phyloP scores from a whole-genome alignment of 64 coral and sea anemone species.

The Montipora capricornis region DNA sequence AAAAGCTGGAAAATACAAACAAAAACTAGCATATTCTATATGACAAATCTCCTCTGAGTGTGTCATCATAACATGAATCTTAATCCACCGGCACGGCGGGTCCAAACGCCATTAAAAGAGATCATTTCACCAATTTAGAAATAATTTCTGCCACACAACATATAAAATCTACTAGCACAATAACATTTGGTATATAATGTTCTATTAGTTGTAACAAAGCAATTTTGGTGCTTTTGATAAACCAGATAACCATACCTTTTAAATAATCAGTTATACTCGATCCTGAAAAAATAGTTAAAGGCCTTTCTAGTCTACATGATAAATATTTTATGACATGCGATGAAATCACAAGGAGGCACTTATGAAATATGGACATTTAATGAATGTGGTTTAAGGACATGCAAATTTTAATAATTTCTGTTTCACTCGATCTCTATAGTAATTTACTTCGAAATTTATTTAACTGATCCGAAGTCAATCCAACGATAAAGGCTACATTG shows the following conservation, averaged over 20 bases:
- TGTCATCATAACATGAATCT: neutral
- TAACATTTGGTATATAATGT: neutral
- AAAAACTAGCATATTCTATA: neutral
- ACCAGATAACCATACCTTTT: neutral
- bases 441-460: constrained; percentile 40
- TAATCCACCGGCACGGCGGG: neutral
- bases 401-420: constrained; percentile 16
- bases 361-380: constrained; percentile 52
- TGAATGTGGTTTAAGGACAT: constrained; percentile 40
- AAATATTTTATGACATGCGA: constrained; percentile 35
- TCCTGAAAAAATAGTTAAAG: neutral
- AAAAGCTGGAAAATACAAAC: neutral
- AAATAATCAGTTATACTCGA: constrained; percentile 20
- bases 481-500: neutral
- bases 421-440: neutral
- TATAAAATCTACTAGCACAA: neutral
- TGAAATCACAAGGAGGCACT: neutral
- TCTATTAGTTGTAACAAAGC: neutral
- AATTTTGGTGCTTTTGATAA: neutral
- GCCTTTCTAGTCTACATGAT: neutral
- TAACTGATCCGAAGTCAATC: constrained; percentile 24
- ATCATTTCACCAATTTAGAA: neutral
- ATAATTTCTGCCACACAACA: neutral
- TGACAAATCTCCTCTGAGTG: neutral
- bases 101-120: neutral